Conservation (phyloP, 2,888 invertebrate genomes). For the Eupithecia subfuscata region DNA sequence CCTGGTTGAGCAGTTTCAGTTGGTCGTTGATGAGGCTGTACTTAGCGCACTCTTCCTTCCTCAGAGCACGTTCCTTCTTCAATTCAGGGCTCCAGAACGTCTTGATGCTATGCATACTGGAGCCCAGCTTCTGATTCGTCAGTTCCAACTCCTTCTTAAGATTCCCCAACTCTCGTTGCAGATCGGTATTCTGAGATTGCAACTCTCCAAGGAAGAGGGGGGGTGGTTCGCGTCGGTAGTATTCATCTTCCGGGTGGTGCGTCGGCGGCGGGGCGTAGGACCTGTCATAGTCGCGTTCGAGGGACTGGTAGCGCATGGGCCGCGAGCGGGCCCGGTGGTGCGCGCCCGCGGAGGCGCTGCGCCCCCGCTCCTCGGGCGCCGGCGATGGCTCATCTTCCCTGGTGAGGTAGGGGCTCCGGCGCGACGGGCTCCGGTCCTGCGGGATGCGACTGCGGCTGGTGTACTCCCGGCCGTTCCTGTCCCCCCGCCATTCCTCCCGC, state of each 20-base stretch:
- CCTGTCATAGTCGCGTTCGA: conserved; percentile 91
- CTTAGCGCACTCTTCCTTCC: conserved; percentile 99
- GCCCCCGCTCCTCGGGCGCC: conserved; percentile 93
- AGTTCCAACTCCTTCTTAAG: conserved; percentile 97
- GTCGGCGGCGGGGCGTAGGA: conserved; percentile 94
- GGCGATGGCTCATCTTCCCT: conserved; percentile 91
- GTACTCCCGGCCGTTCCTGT: conserved; percentile 68
- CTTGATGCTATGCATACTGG: conserved; percentile 99
- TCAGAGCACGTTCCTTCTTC: conserved; percentile 97
- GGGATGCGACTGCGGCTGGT: conserved; percentile 87
- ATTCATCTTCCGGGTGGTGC: conserved; percentile 85
- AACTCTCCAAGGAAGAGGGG: conserved; percentile 92
- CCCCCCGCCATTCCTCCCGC: conserved; percentile 80
- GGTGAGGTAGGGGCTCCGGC: conserved; percentile 91
- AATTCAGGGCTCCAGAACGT: conserved; percentile 99
- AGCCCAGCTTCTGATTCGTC: conserved; percentile 98
- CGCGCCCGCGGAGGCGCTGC: conserved; percentile 87
- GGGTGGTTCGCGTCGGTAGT: conserved; percentile 84
- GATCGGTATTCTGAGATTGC: conserved; percentile 96
- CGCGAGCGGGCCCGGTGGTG: conserved; percentile 92
- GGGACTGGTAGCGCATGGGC: conserved; percentile 89
- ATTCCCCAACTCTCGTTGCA: conserved; percentile 94
- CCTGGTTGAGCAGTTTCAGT: conserved; percentile 96
- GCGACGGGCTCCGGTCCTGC: conserved; percentile 94
- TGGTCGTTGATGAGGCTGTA: conserved; percentile 98